These are phyloP conservation scores for Tetragnatha montana DNA, from an alignment of 2,888 invertebrate genomes.

Conservation along the genomic window DNA sequence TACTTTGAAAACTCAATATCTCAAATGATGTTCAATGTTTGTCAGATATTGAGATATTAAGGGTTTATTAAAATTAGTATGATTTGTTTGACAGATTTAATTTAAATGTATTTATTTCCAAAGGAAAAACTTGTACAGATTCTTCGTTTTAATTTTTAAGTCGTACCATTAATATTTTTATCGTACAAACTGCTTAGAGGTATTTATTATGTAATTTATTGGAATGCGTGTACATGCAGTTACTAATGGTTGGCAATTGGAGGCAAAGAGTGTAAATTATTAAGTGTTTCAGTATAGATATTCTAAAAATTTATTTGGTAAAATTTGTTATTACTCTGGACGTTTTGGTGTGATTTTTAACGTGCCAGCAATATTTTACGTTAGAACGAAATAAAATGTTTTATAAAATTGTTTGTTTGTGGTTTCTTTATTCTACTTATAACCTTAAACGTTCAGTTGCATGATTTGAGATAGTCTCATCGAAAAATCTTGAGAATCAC, in stretches of 20 bases:
- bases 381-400: conserved; percentile 58
- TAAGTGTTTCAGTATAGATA: conserved; percentile 24
- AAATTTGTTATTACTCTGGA: conserved; percentile 54
- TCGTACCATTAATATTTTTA: not conserved
- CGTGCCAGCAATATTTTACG: conserved; percentile 65
- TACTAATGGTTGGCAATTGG: conserved; percentile 12
- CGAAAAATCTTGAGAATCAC: too few species aligned
- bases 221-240: not conserved
- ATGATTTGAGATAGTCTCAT: too few species aligned
- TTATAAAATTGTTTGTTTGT: conserved; percentile 6
- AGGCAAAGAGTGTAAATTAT: conserved; percentile 34
- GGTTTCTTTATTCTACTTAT: too few species aligned
- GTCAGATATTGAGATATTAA: too few species aligned
- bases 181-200: not conserved
- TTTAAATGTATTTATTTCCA: too few species aligned
- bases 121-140: conserved; percentile 2
- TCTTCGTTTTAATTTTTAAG: not conserved
- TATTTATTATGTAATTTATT: conserved; percentile 15
- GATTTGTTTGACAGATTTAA: too few species aligned
- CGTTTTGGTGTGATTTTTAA: conserved; percentile 46
- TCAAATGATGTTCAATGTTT: too few species aligned
- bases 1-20: too few species aligned
- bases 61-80: too few species aligned
- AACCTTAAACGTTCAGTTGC: too few species aligned
- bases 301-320: conserved; percentile 51